Conservation (phyloP, 2,888 invertebrate species). For the Cylloceria caligata region DNA sequence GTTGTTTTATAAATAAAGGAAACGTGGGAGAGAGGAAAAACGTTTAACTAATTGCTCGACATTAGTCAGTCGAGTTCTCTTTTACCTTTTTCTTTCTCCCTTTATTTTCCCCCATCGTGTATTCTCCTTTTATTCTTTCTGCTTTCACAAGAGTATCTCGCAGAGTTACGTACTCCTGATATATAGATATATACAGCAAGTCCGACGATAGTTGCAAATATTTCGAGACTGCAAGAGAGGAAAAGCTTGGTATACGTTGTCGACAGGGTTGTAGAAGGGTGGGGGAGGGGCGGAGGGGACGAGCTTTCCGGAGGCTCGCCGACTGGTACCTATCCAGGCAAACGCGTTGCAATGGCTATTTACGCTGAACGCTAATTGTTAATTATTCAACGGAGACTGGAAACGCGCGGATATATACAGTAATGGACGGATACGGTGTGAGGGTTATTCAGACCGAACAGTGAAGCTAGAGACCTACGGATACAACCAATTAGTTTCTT, state of each 20-base stretch:
- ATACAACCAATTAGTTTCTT: conserved; percentile 54
- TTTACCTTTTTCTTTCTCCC: conserved; percentile 15
- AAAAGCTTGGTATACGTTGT: conserved; percentile 7
- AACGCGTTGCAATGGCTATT: conserved; percentile 53
- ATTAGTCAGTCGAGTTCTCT: conserved; percentile 54
- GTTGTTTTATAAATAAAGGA: conserved; percentile 15
- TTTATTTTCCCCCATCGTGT: conserved; percentile 29
- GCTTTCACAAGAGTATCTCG: conserved; percentile 4
- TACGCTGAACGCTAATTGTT: conserved; percentile 54
- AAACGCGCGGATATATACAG: neutral
- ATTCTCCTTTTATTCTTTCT: conserved; percentile 29
- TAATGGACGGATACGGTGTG: neutral
- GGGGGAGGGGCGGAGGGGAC: too few species aligned
- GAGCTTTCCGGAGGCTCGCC: conserved; percentile 40
- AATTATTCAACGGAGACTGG: conserved; percentile 50
- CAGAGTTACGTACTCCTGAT: neutral
- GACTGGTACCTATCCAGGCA: conserved; percentile 40
- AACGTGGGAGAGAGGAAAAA: conserved; percentile 32
- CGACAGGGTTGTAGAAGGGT: conserved; percentile 9
- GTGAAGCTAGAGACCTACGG: conserved; percentile 11
- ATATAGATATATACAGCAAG: neutral
- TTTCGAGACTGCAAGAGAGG: conserved; percentile 21
- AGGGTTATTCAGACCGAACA: conserved; percentile 47
- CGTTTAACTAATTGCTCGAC: conserved; percentile 61
- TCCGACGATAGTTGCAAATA: conserved; percentile 33